Evolutionary conservation across 2,888 invertebrate species (phyloP), one percentile per base, ranked within the genome.

Genomic region (Microplitis manilae): DNA sequence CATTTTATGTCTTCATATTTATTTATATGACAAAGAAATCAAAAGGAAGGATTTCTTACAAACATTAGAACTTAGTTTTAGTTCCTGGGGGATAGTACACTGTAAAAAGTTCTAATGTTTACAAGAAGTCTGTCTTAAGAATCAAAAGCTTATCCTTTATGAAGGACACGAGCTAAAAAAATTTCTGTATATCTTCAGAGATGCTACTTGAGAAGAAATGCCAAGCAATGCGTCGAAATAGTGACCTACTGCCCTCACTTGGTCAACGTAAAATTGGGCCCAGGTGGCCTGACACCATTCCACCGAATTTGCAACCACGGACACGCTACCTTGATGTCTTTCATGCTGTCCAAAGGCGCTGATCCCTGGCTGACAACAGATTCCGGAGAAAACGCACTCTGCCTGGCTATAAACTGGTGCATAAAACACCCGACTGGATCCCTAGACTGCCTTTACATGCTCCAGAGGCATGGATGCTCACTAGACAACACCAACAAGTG

Each of bases 301-400:
- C 85, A 85, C 78, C 79, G 81, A 17, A 82, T 84, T 15, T 84
- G 84, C 70, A 83, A 79, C 62, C 79, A 83, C 59, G 82, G 84
- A 38, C 79, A 84, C 59, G 71, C 77, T 13, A 65, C 73, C 9
- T 75, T 85, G 62, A 80, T 85, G 8, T 73, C 81, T 39, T 79
- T 80, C 9, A 84, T 85, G 83, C 59, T 85, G 30, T 50, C 76
- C 1, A 82, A 82, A 84, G 85, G 85, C 2, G 85, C 84, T 15
- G 77, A 84, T 81, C 80, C 81, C 8, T 73, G 72, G 61, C 69
- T 84, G 30, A 79, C 62, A 38, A 80, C 83, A 5, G 41, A 78
- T 61, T 76, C 73, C 39, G 83, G 83, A 17, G 84, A 84, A 79
- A 84, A 80, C 50, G 80, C 81, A 6, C 76, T 85, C 9, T 82